Conservation (phyloP, 2,888 invertebrate genomes). For the Ormyrus rosae region DNA sequence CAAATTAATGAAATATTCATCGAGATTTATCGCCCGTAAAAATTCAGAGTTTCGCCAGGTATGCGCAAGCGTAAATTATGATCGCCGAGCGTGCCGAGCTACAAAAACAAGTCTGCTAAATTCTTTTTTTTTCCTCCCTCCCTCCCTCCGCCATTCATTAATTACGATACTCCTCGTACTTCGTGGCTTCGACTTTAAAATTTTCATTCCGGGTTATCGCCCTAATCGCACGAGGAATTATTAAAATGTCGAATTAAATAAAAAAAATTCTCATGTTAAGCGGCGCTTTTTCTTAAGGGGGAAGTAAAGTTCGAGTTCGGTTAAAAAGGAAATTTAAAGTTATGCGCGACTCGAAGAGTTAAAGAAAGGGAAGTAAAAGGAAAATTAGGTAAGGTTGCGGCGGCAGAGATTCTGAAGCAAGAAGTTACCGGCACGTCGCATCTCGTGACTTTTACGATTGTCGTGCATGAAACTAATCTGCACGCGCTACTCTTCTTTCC, state of each 20-base stretch:
- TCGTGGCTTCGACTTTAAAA: too few species aligned
- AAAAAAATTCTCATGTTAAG: constrained; percentile 7
- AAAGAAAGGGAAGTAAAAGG: not conserved
- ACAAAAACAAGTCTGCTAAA: constrained; percentile 18
- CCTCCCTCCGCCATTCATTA: constrained; percentile 20
- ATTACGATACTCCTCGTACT: constrained; percentile 9
- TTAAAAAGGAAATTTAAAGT: not conserved
- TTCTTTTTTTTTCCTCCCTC: constrained; percentile 29
- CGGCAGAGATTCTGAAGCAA: not conserved
- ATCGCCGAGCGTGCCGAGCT: constrained; percentile 9
- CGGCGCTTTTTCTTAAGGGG: constrained; percentile 7
- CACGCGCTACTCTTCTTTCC: constrained; percentile 33
- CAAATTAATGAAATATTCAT: constrained; percentile 55
- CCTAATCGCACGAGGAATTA: too few species aligned
- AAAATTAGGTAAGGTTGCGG: not conserved
- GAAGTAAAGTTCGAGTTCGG: not conserved
- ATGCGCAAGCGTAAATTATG: constrained; percentile 45
- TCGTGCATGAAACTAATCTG: constrained; percentile 53
- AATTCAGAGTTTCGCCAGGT: constrained; percentile 49
- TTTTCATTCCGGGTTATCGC: too few species aligned
- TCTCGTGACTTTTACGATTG: constrained; percentile 47
- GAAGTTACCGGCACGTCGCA: constrained; percentile 29
- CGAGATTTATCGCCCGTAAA: constrained; percentile 53
- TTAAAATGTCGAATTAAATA: not conserved
- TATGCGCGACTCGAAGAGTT: not conserved